A percentile compares a stretch with the other conserved stretches of the same genome.
Evolutionary conservation across 2,113 vertebrate genomes (phyloP).

Genomic region (Entomyzon cyanotis): DNA sequence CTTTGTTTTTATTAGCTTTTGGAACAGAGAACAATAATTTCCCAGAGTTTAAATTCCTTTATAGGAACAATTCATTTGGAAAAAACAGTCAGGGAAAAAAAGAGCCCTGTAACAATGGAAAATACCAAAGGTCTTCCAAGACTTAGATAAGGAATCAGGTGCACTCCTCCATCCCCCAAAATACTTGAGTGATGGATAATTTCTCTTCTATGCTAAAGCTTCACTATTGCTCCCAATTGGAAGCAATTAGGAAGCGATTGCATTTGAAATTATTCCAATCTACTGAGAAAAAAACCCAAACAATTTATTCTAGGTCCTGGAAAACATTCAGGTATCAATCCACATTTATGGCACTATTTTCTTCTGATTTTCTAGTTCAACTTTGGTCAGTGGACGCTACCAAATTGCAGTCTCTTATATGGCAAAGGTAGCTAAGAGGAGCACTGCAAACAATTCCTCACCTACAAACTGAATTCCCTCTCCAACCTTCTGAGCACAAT

Average conservation of each 20-base stretch:
- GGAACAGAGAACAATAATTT: slow-evolving; percentile 56
- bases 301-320: neutral
- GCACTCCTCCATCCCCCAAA: neutral
- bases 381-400: neutral
- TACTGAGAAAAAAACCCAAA: neutral
- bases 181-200: neutral
- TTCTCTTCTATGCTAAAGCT: neutral
- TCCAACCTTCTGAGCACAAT: neutral
- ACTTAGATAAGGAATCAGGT: slow-evolving; percentile 30
- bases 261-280: neutral
- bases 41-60: slow-evolving; percentile 55
- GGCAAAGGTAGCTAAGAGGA: neutral
- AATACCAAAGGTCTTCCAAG: slow-evolving; percentile 41
- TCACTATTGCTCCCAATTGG: neutral
- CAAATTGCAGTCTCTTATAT: neutral
- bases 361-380: neutral
- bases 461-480: neutral
- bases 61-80: slow-evolving; percentile 62
- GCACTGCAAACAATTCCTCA: neutral
- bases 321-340: neutral
- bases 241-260: neutral
- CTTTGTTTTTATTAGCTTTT: slow-evolving; percentile 68
- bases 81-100: slow-evolving; percentile 16
- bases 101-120: slow-evolving; percentile 46
- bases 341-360: neutral